phyloP scores from a whole-genome alignment of 2,888 invertebrate genomes.

The Pristionchus mayeri region DNA sequence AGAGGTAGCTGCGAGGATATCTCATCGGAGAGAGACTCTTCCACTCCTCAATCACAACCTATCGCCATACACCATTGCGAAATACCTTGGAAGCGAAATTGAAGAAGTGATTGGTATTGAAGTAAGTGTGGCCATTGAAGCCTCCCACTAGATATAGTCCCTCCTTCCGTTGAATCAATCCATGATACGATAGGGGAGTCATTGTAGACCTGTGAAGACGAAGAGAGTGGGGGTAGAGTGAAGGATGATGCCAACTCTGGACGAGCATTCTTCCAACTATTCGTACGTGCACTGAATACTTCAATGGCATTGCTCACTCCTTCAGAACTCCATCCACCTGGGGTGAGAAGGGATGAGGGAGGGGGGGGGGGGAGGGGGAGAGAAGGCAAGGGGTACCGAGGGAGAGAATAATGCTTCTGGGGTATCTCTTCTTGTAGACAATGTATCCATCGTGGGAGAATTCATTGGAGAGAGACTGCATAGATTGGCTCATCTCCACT shows the following conservation, averaged over 20 bases:
- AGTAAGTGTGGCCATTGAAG: constrained; percentile 39
- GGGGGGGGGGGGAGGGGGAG: background rate
- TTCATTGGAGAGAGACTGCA: background rate
- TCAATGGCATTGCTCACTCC: constrained; percentile 39
- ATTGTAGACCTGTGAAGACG: background rate
- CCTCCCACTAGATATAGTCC: constrained; percentile 39
- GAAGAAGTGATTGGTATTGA: constrained; percentile 39
- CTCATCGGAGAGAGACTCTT: background rate
- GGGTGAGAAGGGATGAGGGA: background rate
- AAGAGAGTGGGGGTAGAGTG: background rate
- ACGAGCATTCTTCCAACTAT: background rate
- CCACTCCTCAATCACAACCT: constrained; percentile 21
- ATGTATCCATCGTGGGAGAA: constrained; percentile 21
- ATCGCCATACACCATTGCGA: too few species aligned
- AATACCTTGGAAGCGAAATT: constrained; percentile 21
- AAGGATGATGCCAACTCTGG: background rate
- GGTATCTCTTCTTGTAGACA: constrained; percentile 33
- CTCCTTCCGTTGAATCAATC: constrained; percentile 25
- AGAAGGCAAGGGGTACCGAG: background rate
- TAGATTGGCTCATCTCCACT: background rate
- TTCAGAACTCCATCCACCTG: constrained; percentile 31
- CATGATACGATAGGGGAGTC: constrained; percentile 39
- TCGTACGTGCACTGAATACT: background rate
- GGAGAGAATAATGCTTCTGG: constrained; percentile 29
- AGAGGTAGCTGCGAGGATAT: constrained; percentile 20